phyloP scores from a whole-genome alignment of 2,797 vertebrate genomes.

The Dromococcyx pavoninus region DNA sequence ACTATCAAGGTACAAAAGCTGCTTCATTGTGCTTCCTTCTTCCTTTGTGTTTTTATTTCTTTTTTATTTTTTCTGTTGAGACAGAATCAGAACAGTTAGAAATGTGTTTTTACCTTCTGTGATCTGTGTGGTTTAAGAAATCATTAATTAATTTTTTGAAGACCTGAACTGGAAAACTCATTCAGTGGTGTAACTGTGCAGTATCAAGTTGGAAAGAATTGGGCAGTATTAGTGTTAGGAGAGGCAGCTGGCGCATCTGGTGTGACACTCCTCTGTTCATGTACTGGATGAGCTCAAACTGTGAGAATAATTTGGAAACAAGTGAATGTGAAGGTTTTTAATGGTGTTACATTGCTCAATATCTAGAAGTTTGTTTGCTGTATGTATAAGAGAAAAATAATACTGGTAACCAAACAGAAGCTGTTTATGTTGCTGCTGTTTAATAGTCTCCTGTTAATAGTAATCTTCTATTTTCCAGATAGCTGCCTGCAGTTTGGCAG shows the following conservation, averaged over 20 bases:
- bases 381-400: background rate
- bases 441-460: background rate
- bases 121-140: background rate
- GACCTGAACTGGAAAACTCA: background rate
- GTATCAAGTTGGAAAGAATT: background rate
- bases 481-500: background rate
- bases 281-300: background rate
- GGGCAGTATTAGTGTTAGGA: background rate
- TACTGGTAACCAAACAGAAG: background rate
- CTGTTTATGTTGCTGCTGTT: background rate
- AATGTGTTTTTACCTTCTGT: background rate
- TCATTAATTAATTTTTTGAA: background rate
- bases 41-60: background rate
- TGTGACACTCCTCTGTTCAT: background rate
- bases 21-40: background rate
- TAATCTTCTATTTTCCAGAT: background rate
- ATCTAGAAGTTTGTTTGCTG: background rate
- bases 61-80: background rate
- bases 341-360: background rate
- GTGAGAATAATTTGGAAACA: background rate
- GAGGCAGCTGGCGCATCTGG: background rate
- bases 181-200: background rate
- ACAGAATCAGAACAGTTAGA: background rate
- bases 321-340: background rate
- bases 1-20: constrained; percentile 90